Evolutionary conservation across 2,888 invertebrate species (phyloP).

Genomic region (Drosophila pseudotalamancana): DNA sequence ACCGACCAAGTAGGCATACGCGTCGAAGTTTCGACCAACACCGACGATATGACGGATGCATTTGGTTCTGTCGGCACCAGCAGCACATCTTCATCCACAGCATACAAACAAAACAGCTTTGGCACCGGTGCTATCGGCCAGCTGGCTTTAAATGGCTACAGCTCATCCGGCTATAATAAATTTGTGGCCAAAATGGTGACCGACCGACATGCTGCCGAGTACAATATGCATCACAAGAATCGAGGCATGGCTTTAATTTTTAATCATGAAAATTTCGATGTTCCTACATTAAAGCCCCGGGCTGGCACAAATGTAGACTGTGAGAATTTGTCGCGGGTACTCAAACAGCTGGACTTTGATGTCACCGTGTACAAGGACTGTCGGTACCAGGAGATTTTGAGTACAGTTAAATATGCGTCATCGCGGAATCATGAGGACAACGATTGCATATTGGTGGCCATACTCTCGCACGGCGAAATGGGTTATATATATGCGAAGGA

Average conservation of each 20-base stretch:
- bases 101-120: conserved; percentile 36
- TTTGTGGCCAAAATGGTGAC: conserved; percentile 86
- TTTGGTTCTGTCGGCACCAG: conserved; percentile 69
- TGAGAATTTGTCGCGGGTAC: conserved; percentile 88
- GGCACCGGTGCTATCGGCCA: conserved; percentile 78
- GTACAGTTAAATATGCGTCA: conserved; percentile 88
- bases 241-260: conserved; percentile 95
- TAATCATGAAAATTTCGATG: conserved; percentile 93
- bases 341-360: conserved; percentile 89
- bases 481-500: conserved; percentile 95
- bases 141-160: conserved; percentile 69
- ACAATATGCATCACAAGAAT: conserved; percentile 93
- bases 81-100: conserved; percentile 30
- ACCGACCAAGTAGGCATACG: conserved; percentile 73
- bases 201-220: conserved; percentile 89
- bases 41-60: conserved; percentile 77
- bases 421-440: conserved; percentile 91
- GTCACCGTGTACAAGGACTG: conserved; percentile 90
- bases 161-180: conserved; percentile 74
- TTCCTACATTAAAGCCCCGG: conserved; percentile 89
- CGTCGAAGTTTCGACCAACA: conserved; percentile 61
- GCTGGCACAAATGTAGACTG: conserved; percentile 95
- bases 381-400: conserved; percentile 88
- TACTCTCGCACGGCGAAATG: conserved; percentile 95
- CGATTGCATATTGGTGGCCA: conserved; percentile 93